These are phyloP conservation scores for Xenopus borealis DNA, from an alignment of 2,113 vertebrate species.

Conservation along the genomic window DNA sequence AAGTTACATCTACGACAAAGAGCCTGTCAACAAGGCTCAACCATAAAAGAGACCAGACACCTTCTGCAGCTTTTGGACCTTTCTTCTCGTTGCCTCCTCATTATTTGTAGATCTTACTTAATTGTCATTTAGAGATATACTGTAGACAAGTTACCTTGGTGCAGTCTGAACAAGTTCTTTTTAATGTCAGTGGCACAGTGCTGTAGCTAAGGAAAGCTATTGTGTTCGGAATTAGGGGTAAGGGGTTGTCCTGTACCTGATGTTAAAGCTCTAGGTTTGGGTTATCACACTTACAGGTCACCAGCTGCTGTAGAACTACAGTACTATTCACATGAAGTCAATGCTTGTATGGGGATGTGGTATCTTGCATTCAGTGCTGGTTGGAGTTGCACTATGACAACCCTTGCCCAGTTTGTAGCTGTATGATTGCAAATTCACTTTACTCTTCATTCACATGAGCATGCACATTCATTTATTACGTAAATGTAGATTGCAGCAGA, in stretches of 20 bases:
- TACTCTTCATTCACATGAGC: too few relatives aligned
- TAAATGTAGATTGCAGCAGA: too few relatives aligned
- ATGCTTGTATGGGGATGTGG: too few relatives aligned
- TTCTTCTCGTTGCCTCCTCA: accelerated
- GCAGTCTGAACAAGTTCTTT: not conserved
- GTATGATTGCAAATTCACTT: too few relatives aligned
- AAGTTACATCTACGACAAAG: constrained; percentile 95
- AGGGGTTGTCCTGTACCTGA: not conserved
- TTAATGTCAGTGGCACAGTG: not conserved
- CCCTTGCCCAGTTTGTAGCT: too few relatives aligned
- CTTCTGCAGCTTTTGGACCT: not conserved
- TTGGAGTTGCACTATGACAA: too few relatives aligned
- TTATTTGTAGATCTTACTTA: constrained; percentile 47
- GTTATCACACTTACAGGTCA: too few relatives aligned
- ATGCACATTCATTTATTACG: too few relatives aligned
- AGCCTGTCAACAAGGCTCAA: constrained; percentile 78
- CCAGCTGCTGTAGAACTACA: too few relatives aligned
- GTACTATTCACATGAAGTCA: too few relatives aligned
- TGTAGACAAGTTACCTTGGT: not conserved
- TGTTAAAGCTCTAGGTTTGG: not conserved
- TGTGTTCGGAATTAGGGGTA: not conserved
- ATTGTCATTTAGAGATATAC: constrained; percentile 33
- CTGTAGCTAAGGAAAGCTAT: not conserved
- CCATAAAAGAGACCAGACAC: constrained; percentile 59
- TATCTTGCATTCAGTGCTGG: too few relatives aligned